Conservation (phyloP, 2,888 invertebrate genomes). For the Scaptodrosophila latifasciaeformis region DNA sequence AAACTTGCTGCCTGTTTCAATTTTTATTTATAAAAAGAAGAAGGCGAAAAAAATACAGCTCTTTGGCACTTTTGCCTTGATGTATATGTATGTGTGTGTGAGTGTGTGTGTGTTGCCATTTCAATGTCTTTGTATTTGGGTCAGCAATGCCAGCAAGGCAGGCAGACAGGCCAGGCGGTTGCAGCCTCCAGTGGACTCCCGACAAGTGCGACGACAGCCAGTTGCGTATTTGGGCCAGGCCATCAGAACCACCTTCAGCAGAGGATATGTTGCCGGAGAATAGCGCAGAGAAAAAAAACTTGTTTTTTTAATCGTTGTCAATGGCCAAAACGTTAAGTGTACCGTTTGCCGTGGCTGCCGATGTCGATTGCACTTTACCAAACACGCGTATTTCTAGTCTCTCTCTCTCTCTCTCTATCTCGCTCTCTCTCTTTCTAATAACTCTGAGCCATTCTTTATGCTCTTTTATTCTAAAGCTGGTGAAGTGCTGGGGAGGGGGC, state of each 20-base stretch:
- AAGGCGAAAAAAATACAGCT: background rate
- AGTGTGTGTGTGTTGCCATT: constrained; percentile 1
- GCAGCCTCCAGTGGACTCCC: background rate
- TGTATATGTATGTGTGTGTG: background rate
- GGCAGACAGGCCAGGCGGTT: background rate
- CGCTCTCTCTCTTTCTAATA: no score
- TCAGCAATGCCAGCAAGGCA: constrained; percentile 47
- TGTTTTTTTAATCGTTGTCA: constrained; percentile 67
- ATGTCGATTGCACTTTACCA: constrained; percentile 27
- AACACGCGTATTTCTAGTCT: constrained; percentile 21
- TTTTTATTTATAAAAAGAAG: constrained; percentile 24
- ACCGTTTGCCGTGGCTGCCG: constrained; percentile 43
- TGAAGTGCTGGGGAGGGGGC: background rate
- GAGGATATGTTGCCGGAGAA: constrained; percentile 24
- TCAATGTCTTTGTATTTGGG: constrained; percentile 63
- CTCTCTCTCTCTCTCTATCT: no score
- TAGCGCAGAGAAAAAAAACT: constrained; percentile 36
- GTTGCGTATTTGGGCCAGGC: constrained; percentile 4
- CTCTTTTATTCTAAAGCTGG: no score
- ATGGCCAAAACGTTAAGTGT: constrained; percentile 68
- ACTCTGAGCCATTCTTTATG: no score
- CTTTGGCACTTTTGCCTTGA: background rate
- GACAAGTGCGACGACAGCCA: background rate
- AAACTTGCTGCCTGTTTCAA: constrained; percentile 29
- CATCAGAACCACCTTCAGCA: constrained; percentile 1